Evolutionary conservation across 2,113 vertebrate species (phyloP).

Genomic region (Seriola dumerili): DNA sequence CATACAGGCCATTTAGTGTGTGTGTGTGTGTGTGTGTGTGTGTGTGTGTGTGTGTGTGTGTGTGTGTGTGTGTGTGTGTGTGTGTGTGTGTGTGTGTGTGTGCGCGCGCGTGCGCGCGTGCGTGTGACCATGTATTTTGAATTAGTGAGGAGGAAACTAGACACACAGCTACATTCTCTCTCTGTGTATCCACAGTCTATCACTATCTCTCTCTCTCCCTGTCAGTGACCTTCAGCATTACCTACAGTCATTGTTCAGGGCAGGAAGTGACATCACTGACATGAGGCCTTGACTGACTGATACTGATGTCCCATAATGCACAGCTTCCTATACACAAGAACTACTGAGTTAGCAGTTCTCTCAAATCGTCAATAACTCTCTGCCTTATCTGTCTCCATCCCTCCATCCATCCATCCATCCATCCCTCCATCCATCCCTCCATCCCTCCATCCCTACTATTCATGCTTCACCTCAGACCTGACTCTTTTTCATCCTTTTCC

Average conservation of each 20-base stretch:
- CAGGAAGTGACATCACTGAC: slow-evolving; percentile 54
- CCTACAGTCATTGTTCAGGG: slow-evolving; percentile 52
- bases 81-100: slow-evolving; percentile 1
- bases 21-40: not conserved
- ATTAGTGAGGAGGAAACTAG: slow-evolving; percentile 16
- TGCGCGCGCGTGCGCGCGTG: not conserved
- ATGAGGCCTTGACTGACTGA: slow-evolving; percentile 49
- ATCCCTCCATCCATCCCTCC: slow-evolving; percentile 15
- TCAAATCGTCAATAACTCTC: slow-evolving; percentile 22
- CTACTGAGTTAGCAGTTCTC: slow-evolving; percentile 51
- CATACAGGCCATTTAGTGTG: not conserved
- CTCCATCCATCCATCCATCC: slow-evolving; percentile 32
- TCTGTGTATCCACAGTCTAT: slow-evolving; percentile 8
- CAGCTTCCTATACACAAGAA: slow-evolving; percentile 24
- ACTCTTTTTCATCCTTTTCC: slow-evolving; percentile 18
- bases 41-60: not conserved
- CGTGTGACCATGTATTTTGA: slow-evolving; percentile 2
- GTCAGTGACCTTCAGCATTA: slow-evolving; percentile 44
- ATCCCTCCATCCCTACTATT: slow-evolving; percentile 15
- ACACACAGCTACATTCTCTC: not conserved
- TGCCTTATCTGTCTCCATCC: slow-evolving; percentile 42
- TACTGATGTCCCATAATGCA: slow-evolving; percentile 41
- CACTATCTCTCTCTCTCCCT: slow-evolving; percentile 15
- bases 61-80: not conserved
- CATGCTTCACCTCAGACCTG: slow-evolving; percentile 8